Conservation (phyloP, 2,113 vertebrate genomes). For the Morone chrysops region DNA sequence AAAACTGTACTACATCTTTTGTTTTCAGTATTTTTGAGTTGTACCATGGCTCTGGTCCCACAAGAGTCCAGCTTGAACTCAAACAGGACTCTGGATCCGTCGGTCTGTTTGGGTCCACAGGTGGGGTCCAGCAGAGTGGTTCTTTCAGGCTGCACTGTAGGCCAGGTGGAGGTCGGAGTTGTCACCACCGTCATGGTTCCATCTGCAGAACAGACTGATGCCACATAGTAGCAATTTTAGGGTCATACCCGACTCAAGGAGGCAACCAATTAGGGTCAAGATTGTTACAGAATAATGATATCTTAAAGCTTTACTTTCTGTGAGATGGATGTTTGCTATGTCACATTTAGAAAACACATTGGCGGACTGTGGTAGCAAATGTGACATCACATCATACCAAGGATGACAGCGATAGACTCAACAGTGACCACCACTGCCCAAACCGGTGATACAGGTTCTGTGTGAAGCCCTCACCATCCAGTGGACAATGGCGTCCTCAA, state of each 20-base stretch:
- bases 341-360: neutral
- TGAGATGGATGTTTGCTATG: neutral
- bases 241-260: too few relatives aligned
- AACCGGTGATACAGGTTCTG: neutral
- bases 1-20: neutral
- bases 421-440: neutral
- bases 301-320: neutral
- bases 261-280: neutral
- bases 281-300: neutral
- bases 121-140: constrained; percentile 73
- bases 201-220: constrained; percentile 79
- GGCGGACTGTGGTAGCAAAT: neutral
- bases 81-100: constrained; percentile 73
- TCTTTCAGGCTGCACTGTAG: constrained; percentile 57
- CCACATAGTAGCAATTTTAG: neutral
- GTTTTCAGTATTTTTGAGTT: neutral
- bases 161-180: constrained; percentile 57
- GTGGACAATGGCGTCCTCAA: constrained; percentile 28
- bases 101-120: constrained; percentile 66
- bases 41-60: constrained; percentile 75
- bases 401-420: neutral
- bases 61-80: constrained; percentile 75
- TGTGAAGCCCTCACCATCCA: constrained; percentile 50
- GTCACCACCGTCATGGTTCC: constrained; percentile 76
- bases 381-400: neutral